Base-by-base conservation (phyloP, 2,113 vertebrate species). In the Percopsis transmontana region DNA sequence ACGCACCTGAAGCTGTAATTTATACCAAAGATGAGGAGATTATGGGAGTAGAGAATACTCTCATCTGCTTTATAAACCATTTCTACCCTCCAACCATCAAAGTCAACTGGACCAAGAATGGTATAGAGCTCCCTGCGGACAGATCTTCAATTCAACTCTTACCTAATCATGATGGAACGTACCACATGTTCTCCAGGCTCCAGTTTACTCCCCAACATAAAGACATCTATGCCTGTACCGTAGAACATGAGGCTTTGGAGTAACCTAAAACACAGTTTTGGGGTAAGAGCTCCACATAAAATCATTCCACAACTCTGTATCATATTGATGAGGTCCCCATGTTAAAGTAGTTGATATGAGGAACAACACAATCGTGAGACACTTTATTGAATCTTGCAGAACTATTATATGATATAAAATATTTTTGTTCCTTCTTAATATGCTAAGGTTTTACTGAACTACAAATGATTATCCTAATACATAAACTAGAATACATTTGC, bases 191-290 rank as follows among this genome's bases (percentile, higher is more conserved):
- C 3, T 76, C 73, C 53, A 59, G 6, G 3, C 11, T 85, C 42
- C 18, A 16, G 18, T 71, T 82, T 47, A 41, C 68, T 11, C 73
- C 76, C 12, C 41, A 45, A 1, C 18, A 66, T 5, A 61, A 78
- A 38, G 80, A 81, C 50, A 64, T 74, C n/a, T 86, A 79, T 57
- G 41, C 73, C 67, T 82, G 82, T 62, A 68, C 48, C n/a, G 82
- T 82, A 56, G 48, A 74, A 12, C 82, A 85, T 27, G 62, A 62
- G 15, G 24, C 67, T 0, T 12, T 81, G 44, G 11, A 68, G 0
- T 6, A 51, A 0, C 76, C 82, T 24, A 44, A 24, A 38, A 74
- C 67, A 41, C 71, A 4, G 58, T 42, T 79, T 61, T 81, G 68
- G 70, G 67, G 79, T 85, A 20, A 79, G 63, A 58, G 56, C 12